Conservation (phyloP, 2,797 vertebrate genomes). For the Agapornis canus region DNA sequence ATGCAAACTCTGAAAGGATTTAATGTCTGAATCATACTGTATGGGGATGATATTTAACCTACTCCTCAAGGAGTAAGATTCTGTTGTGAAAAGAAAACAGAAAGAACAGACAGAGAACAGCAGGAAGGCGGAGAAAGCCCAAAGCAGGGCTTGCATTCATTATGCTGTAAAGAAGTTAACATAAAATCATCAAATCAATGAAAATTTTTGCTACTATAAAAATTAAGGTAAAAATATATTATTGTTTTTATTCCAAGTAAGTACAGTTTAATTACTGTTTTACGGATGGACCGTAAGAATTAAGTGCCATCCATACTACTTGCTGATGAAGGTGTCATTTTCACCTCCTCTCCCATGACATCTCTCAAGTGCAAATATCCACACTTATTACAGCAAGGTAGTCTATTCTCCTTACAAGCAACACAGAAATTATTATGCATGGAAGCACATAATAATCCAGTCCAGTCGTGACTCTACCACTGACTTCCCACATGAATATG, state of each 20-base stretch:
- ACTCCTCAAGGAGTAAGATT: not conserved
- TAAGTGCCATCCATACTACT: not conserved
- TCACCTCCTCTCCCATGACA: constrained; percentile 6
- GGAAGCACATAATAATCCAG: constrained; percentile 51
- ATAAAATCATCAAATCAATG: fast-evolving
- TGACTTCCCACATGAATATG: constrained; percentile 69
- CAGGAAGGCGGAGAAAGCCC: not conserved
- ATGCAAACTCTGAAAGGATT: not conserved
- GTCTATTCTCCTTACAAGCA: not conserved
- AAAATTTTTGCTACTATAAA: not conserved
- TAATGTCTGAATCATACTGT: not conserved
- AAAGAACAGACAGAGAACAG: not conserved
- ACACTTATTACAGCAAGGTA: not conserved
- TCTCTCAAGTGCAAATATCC: not conserved
- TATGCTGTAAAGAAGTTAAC: not conserved
- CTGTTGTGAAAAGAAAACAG: not conserved
- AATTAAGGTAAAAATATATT: not conserved
- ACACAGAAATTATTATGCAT: constrained; percentile 49
- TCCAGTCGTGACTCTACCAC: constrained; percentile 55
- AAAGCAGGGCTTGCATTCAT: not conserved
- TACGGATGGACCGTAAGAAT: not conserved
- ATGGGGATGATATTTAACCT: fast-evolving
- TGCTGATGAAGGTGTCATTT: constrained; percentile 32
- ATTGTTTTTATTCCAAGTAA: not conserved
- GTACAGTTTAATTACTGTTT: not conserved